Percentiles rank a stretch among this genome's conserved stretches.
Conservation (phyloP, 2,113 vertebrate genomes). For the Brienomyrus brachyistius region DNA sequence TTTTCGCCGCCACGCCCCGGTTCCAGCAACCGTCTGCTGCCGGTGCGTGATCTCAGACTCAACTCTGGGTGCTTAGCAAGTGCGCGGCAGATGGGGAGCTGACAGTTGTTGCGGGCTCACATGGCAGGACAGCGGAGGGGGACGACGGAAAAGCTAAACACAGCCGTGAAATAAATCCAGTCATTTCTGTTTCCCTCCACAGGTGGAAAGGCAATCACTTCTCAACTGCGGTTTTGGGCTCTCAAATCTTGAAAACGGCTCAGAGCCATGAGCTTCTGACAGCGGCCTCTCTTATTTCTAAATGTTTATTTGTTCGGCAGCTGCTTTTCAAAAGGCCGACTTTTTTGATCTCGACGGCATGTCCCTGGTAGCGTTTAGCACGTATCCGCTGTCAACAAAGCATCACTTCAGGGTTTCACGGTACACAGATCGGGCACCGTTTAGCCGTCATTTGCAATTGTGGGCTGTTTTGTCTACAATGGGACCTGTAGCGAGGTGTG, state of each 20-base stretch:
- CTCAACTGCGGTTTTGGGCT: background rate
- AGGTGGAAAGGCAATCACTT: conserved; percentile 23
- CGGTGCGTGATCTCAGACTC: conserved; percentile 30
- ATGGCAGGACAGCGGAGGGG: background rate
- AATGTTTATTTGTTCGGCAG: background rate
- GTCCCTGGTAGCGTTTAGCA: background rate
- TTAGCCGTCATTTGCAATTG: conserved; percentile 21
- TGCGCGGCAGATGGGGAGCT: background rate
- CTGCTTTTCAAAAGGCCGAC: background rate
- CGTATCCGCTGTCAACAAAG: background rate
- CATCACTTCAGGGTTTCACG: conserved; percentile 3
- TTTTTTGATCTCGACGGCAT: background rate
- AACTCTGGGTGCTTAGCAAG: conserved; percentile 3
- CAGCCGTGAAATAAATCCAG: conserved; percentile 20
- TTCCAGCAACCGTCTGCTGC: conserved; percentile 24
- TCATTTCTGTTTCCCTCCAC: conserved; percentile 6
- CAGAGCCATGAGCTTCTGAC: background rate
- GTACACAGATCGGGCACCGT: background rate
- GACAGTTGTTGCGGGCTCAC: conserved; percentile 8
- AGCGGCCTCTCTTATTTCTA: background rate
- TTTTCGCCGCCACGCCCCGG: conserved; percentile 17
- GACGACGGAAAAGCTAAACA: conserved; percentile 26
- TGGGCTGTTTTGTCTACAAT: conserved; percentile 17
- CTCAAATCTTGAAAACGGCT: background rate
- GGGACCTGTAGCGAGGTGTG: conserved; percentile 26